Evolutionary conservation across 64 coral and sea anemone species (phyloP).

Genomic region (Stichodactyla helianthus): DNA sequence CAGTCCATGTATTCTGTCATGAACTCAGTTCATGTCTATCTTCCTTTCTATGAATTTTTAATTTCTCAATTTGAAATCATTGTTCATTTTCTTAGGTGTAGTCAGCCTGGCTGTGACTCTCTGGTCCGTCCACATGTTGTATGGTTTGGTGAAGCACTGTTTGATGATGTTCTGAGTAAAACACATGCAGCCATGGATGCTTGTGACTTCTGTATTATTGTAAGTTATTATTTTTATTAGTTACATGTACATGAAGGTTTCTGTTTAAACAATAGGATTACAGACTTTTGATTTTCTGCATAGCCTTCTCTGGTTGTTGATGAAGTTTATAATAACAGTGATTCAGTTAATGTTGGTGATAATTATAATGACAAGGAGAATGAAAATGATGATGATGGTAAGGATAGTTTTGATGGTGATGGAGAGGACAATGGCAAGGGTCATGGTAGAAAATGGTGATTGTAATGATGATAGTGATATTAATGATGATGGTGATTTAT

Average conservation of each 20-base stretch:
- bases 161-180: conserved; percentile 26
- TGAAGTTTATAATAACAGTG: too few relatives aligned
- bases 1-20: not conserved
- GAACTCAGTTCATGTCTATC: not conserved
- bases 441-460: too few relatives aligned
- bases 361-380: too few relatives aligned
- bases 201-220: conserved; percentile 93
- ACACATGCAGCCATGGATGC: conserved; percentile 42
- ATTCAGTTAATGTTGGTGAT: too few relatives aligned
- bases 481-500: too few relatives aligned
- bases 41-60: not conserved
- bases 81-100: conserved; percentile 42
- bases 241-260: not conserved
- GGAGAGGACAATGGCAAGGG: too few relatives aligned
- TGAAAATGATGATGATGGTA: too few relatives aligned
- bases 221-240: conserved; percentile 17
- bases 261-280: too few relatives aligned
- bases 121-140: conserved; percentile 92
- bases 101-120: conserved; percentile 49
- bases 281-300: too few relatives aligned
- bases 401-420: too few relatives aligned
- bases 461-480: too few relatives aligned
- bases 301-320: too few relatives aligned
- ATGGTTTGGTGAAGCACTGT: conserved; percentile 90
- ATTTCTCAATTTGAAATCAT: not conserved